These are phyloP conservation scores for Quadriops clusia DNA, from an alignment of 2,888 invertebrate genomes.

Conservation along the genomic window DNA sequence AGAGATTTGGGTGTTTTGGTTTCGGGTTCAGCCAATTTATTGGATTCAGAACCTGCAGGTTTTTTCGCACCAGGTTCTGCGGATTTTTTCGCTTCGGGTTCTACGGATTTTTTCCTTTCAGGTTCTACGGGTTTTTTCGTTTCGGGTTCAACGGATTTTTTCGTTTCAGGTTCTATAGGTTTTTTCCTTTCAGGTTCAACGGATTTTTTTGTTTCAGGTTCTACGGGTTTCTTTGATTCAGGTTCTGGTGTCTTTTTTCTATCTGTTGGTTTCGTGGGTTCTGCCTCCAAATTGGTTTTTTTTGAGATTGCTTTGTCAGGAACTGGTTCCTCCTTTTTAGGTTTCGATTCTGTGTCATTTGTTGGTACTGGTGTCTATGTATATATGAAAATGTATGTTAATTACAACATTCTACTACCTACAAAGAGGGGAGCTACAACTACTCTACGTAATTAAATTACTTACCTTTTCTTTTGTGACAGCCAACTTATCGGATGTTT, in stretches of 20 bases:
- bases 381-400: no score
- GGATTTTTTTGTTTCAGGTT: constrained; percentile 35
- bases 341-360: constrained; percentile 19
- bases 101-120: constrained; percentile 29
- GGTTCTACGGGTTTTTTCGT: constrained; percentile 24
- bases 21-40: constrained; percentile 20
- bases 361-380: constrained; percentile 19
- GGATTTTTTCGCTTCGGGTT: constrained; percentile 17
- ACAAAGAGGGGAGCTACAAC: no score
- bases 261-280: constrained; percentile 10
- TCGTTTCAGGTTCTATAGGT: constrained; percentile 23
- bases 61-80: constrained; percentile 15
- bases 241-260: constrained; percentile 26
- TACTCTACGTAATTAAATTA: constrained; percentile 13
- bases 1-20: constrained; percentile 14
- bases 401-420: no score
- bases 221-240: constrained; percentile 21
- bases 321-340: constrained; percentile 13
- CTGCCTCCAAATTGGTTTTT: constrained; percentile 3
- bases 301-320: constrained; percentile 4
- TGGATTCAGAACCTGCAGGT: constrained; percentile 16
- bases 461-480: constrained; percentile 32
- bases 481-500: constrained; percentile 26
- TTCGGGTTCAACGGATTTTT: constrained; percentile 18
- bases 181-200: constrained; percentile 27